Evolutionary conservation across 2,113 vertebrate species (phyloP).

Genomic region (Fulica atra): DNA sequence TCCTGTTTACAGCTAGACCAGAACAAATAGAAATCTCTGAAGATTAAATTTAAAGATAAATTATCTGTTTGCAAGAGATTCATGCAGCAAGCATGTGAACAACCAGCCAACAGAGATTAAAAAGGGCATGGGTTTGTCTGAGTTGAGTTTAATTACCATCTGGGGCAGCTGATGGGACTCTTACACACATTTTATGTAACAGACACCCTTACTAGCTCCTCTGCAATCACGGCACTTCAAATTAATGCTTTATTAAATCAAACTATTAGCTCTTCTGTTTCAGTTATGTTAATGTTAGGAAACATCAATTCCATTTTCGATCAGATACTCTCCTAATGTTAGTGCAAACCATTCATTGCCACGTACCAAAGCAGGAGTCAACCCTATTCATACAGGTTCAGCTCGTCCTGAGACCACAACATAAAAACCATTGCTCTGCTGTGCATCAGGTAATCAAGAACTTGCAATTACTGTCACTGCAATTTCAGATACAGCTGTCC

Average conservation of each 20-base stretch:
- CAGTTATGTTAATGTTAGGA: not conserved
- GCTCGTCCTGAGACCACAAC: not conserved
- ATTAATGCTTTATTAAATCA: not conserved
- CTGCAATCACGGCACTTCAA: not conserved
- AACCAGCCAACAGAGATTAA: not conserved
- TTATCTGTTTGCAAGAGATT: not conserved
- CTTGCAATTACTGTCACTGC: conserved; percentile 30
- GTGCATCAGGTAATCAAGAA: conserved; percentile 20
- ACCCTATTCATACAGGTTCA: not conserved
- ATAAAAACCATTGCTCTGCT: not conserved
- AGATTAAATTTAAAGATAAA: not conserved
- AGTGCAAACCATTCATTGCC: not conserved
- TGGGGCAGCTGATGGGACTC: not conserved
- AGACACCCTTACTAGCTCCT: not conserved
- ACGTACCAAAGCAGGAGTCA: not conserved
- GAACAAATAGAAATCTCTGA: not conserved
- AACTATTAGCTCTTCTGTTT: not conserved
- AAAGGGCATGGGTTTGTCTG: not conserved
- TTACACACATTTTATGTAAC: not conserved
- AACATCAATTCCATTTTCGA: not conserved
- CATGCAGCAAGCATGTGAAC: not conserved
- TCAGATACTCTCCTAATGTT: not conserved
- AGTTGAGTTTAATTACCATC: not conserved
- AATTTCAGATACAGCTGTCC: conserved; percentile 6
- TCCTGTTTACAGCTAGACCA: not conserved